phyloP scores from a whole-genome alignment of 2,888 invertebrate genomes.

The Teleogryllus oceanicus region DNA sequence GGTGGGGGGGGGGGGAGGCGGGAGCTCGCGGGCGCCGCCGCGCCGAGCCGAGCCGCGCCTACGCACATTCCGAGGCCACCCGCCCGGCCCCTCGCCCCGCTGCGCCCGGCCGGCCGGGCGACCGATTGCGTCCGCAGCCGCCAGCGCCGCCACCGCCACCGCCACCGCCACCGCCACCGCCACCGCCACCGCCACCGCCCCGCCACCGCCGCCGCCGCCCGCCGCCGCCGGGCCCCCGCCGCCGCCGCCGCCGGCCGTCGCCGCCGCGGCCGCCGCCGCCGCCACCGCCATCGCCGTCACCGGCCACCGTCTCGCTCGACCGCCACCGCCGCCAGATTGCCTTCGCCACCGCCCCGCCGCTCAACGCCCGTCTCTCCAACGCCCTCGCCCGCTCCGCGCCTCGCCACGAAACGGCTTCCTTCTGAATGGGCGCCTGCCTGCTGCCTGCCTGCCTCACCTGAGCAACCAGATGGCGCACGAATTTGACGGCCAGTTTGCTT shows the following conservation, averaged over 20 bases:
- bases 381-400: neutral
- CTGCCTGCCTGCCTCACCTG: neutral
- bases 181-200: too few relatives aligned
- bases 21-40: neutral
- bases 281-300: too few relatives aligned
- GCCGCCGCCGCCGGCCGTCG: too few relatives aligned
- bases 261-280: too few relatives aligned
- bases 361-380: neutral
- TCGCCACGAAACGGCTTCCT: neutral
- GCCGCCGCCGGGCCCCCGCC: too few relatives aligned
- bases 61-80: neutral
- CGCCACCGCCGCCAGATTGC: too few relatives aligned
- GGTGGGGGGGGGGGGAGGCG: neutral
- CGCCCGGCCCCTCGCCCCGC: neutral
- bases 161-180: neutral
- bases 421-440: neutral
- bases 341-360: neutral
- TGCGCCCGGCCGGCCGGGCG: neutral
- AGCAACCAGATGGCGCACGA: constrained; percentile 18
- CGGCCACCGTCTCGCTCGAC: too few relatives aligned
- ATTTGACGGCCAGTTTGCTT: constrained; percentile 6
- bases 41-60: neutral
- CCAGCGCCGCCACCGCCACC: constrained; percentile 12
- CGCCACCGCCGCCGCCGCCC: too few relatives aligned
- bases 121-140: neutral